Evolutionary conservation across 2,113 vertebrate species (phyloP).

Genomic region (Pithys albifrons): DNA sequence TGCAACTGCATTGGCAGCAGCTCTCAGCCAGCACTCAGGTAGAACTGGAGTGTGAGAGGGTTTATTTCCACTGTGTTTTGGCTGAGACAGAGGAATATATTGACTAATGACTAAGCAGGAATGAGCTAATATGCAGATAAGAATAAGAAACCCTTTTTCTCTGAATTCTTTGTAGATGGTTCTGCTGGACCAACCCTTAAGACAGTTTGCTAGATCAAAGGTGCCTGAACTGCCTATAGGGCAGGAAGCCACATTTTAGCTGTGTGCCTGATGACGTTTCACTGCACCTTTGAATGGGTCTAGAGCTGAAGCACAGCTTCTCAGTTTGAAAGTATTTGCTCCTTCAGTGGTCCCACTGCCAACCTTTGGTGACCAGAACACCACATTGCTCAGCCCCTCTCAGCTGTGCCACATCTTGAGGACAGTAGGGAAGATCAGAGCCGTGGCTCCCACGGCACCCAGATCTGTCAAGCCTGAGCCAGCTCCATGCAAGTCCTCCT

Average conservation of each 20-base stretch:
- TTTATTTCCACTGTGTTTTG: background rate
- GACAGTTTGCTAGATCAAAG: background rate
- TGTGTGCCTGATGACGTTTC: background rate
- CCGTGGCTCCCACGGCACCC: fast-evolving
- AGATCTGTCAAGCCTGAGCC: background rate
- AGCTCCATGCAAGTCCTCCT: fast-evolving
- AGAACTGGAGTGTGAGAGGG: background rate
- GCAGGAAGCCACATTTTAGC: background rate
- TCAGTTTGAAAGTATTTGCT: background rate
- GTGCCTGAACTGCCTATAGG: background rate
- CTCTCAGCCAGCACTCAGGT: background rate
- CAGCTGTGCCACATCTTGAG: fast-evolving
- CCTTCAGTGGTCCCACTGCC: background rate
- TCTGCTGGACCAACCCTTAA: background rate
- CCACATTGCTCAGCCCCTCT: background rate
- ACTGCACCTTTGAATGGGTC: background rate
- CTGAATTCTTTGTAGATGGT: background rate
- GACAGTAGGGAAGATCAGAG: background rate
- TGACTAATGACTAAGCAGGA: background rate
- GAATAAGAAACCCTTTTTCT: background rate
- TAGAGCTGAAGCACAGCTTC: background rate
- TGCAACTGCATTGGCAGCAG: background rate
- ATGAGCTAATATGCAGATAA: background rate
- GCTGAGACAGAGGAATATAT: background rate
- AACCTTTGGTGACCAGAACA: background rate